Percentiles rank a stretch among this genome's conserved stretches.
Conservation (phyloP, 2,113 vertebrate genomes). For the Canis aureus region DNA sequence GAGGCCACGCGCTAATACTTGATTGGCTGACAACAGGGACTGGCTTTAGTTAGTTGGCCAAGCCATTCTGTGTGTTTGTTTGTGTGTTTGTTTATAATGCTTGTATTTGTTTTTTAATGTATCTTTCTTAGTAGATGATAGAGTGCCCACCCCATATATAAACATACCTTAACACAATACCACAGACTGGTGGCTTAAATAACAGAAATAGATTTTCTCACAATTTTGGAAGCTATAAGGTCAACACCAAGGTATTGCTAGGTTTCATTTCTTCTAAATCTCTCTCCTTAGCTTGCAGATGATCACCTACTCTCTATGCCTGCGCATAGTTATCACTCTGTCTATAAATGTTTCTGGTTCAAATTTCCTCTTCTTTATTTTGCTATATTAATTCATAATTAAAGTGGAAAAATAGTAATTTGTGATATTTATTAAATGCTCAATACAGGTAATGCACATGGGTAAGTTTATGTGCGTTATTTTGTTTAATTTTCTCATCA, state of each 20-base stretch:
- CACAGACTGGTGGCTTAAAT: not conserved
- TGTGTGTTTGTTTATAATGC: not conserved
- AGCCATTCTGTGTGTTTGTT: not conserved
- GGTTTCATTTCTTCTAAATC: not conserved
- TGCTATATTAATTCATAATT: not conserved
- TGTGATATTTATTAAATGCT: not conserved
- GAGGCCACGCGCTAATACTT: not conserved
- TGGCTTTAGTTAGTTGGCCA: not conserved
- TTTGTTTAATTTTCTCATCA: not conserved
- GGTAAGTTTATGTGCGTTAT: not conserved
- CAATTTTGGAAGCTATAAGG: not conserved
- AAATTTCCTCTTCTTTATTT: not conserved
- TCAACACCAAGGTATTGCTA: not conserved
- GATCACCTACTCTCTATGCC: not conserved
- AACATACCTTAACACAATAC: not conserved
- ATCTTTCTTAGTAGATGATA: not conserved
- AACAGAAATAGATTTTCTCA: not conserved
- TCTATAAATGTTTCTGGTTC: not conserved
- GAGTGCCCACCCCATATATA: not conserved
- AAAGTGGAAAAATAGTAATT: not conserved
- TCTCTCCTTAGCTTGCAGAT: not conserved
- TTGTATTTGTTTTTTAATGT: not conserved
- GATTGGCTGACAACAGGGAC: not conserved
- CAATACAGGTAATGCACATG: not conserved
- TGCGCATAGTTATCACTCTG: not conserved